Conservation (phyloP, 2,797 vertebrate genomes). For the Malacoctenus gilli region DNA sequence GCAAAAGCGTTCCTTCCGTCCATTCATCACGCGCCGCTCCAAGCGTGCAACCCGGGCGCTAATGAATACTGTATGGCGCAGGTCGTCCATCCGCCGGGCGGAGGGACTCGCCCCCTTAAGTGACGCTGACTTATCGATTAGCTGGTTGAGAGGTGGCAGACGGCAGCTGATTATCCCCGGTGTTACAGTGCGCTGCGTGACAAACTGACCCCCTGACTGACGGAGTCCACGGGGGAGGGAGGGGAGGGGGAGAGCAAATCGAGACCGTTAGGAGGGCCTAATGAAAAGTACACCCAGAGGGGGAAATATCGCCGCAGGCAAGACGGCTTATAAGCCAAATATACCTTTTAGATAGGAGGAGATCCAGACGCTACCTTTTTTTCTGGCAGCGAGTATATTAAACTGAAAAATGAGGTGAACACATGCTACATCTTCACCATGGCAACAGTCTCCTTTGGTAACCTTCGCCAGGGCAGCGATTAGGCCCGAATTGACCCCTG, state of each 20-base stretch:
- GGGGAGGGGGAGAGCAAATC: not conserved
- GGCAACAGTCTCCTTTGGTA: too few species aligned
- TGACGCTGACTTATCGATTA: constrained; percentile 44
- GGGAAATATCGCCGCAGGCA: constrained; percentile 4
- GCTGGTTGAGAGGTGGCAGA: constrained; percentile 12
- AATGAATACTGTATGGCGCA: constrained; percentile 48
- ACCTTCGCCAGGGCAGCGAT: too few species aligned
- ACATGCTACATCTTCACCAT: too few species aligned
- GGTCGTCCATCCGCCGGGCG: constrained; percentile 7
- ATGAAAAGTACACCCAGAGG: not conserved
- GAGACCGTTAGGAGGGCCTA: constrained; percentile 7
- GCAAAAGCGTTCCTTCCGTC: constrained; percentile 30
- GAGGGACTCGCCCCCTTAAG: constrained; percentile 1
- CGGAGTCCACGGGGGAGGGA: not conserved
- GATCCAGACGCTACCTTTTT: not conserved
- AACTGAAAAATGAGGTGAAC: not conserved
- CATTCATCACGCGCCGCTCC: constrained; percentile 48
- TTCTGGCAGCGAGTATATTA: not conserved
- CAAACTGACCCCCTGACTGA: constrained; percentile 23
- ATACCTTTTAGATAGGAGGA: not conserved
- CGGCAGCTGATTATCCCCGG: constrained; percentile 21
- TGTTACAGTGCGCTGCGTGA: constrained; percentile 16
- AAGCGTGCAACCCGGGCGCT: constrained; percentile 7
- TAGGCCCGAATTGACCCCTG: too few species aligned
- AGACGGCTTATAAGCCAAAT: not conserved